These are phyloP conservation scores for Acronicta aceris DNA, from an alignment of 2,888 invertebrate genomes.

Conservation along the genomic window DNA sequence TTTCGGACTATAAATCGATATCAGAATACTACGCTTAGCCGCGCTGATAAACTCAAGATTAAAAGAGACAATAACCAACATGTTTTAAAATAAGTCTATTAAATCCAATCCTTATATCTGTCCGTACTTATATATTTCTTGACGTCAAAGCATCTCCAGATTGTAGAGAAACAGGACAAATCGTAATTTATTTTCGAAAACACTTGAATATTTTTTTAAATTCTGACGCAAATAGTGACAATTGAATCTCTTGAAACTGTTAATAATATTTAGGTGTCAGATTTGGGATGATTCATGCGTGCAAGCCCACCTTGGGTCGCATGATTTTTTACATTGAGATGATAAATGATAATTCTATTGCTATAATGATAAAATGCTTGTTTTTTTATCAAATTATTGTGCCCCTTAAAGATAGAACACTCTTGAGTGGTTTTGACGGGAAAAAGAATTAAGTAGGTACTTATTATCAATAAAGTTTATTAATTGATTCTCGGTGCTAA, in stretches of 20 bases:
- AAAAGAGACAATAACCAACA: no score
- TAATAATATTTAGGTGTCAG: conserved; percentile 7
- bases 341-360: neutral
- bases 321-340: conserved; percentile 24
- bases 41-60: no score
- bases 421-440: conserved; percentile 9
- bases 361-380: conserved; percentile 24
- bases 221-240: neutral
- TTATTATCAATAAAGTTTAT: no score
- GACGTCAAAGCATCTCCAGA: no score
- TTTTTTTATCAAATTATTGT: conserved; percentile 28
- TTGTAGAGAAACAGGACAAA: neutral
- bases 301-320: conserved; percentile 1
- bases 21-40: no score
- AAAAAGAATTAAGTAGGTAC: neutral
- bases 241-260: conserved; percentile 5
- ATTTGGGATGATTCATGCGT: conserved; percentile 17
- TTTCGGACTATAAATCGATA: no score
- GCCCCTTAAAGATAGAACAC: conserved; percentile 12
- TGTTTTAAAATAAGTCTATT: no score
- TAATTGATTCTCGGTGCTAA: neutral
- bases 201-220: conserved; percentile 10
- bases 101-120: no score
- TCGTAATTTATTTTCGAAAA: conserved; percentile 16
- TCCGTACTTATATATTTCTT: no score